Conservation (phyloP, 2,888 invertebrate genomes). For the Amorpha juglandis region DNA sequence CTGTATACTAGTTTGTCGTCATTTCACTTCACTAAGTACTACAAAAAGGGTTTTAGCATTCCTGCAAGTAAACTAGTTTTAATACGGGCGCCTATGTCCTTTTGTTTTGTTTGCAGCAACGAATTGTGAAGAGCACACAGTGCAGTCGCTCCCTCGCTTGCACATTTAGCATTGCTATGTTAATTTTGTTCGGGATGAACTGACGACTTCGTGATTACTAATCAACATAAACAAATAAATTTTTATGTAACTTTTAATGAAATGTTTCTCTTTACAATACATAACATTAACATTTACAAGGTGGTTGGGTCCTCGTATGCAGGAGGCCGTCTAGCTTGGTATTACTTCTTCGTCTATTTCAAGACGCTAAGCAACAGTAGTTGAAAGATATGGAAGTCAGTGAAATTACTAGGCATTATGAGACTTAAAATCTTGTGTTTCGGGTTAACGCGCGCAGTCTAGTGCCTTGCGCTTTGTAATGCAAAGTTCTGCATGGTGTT, state of each 20-base stretch:
- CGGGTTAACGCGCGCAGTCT: too few relatives aligned
- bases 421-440: too few relatives aligned
- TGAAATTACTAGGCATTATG: too few relatives aligned
- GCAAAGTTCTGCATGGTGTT: too few relatives aligned
- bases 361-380: too few relatives aligned
- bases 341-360: too few relatives aligned
- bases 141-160: slow-evolving; percentile 1
- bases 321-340: too few relatives aligned
- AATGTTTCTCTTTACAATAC: not conserved
- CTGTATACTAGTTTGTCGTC: slow-evolving; percentile 1
- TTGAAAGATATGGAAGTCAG: too few relatives aligned
- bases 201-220: too few relatives aligned
- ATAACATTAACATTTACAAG: too few relatives aligned
- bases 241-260: slow-evolving; percentile 12
- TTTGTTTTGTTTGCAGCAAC: slow-evolving; percentile 4
- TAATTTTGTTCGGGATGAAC: slow-evolving; percentile 11
- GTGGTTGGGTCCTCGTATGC: too few relatives aligned
- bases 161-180: slow-evolving; percentile 12
- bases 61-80: slow-evolving; percentile 16
- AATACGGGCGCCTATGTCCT: slow-evolving; percentile 10
- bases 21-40: not conserved
- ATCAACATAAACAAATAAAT: slow-evolving; percentile 13
- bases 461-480: too few relatives aligned
- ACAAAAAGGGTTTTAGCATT: slow-evolving; percentile 15
- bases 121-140: not conserved